Conservation (phyloP, 2,797 vertebrate species). For the Pseudochromis fuscus region DNA sequence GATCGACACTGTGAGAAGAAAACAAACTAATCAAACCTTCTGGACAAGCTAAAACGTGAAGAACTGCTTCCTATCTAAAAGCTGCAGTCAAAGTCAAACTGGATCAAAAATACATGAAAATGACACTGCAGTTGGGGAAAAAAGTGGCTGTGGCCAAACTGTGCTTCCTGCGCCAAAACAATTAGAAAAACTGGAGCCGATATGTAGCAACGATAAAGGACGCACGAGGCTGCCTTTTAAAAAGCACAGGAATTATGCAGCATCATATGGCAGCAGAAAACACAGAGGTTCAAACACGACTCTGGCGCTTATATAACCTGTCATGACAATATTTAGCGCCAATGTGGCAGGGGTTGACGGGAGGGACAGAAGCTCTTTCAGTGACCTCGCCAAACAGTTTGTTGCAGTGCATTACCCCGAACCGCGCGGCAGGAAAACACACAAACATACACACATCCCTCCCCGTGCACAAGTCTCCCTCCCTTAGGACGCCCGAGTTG, state of each 20-base stretch:
- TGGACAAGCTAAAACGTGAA: conserved; percentile 7
- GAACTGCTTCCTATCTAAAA: conserved; percentile 13
- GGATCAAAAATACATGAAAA: conserved; percentile 19
- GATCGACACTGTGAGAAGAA: conserved; percentile 18
- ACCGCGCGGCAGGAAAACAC: conserved; percentile 43
- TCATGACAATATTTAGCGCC: conserved; percentile 76
- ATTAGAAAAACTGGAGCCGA: conserved; percentile 16
- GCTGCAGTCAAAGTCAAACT: conserved; percentile 27
- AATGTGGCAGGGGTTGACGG: conserved; percentile 67
- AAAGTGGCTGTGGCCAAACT: conserved; percentile 15
- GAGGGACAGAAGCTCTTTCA: conserved; percentile 72
- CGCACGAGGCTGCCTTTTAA: conserved; percentile 30
- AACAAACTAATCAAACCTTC: conserved; percentile 12
- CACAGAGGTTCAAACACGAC: conserved; percentile 46
- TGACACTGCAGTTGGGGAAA: conserved; percentile 15
- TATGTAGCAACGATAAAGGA: conserved; percentile 31
- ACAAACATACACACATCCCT: conserved; percentile 50
- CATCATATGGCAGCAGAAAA: conserved; percentile 41
- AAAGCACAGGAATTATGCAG: conserved; percentile 34
- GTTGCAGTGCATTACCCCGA: conserved; percentile 56
- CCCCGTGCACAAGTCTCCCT: conserved; percentile 19
- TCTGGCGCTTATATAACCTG: conserved; percentile 75
- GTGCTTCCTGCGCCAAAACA: conserved; percentile 9
- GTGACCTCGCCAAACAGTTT: conserved; percentile 80
- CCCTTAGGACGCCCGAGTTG: conserved; percentile 52